Evolutionary conservation across 2,888 invertebrate species (phyloP).

Genomic region (Smittia aterrima): DNA sequence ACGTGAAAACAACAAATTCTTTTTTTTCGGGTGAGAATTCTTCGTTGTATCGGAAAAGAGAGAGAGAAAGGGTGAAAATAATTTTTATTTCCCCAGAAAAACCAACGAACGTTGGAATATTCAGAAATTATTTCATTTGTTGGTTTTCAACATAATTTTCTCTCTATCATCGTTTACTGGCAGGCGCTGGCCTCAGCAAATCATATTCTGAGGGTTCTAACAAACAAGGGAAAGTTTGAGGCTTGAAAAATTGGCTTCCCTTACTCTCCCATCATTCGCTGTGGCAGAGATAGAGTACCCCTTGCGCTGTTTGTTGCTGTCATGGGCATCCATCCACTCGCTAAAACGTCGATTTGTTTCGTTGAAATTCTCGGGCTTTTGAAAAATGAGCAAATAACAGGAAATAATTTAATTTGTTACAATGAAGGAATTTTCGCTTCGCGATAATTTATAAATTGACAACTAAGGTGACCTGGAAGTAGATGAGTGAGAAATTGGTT

Average conservation of each 20-base stretch:
- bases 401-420: constrained; percentile 40
- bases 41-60: background rate
- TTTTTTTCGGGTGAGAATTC: background rate
- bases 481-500: background rate
- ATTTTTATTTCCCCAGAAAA: background rate
- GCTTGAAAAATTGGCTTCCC: background rate
- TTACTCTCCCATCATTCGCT: constrained; percentile 4
- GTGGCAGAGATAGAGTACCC: background rate
- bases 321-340: constrained; percentile 3
- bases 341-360: constrained; percentile 26
- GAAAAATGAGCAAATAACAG: constrained; percentile 37
- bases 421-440: constrained; percentile 5
- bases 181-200: background rate
- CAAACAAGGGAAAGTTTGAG: background rate
- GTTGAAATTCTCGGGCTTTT: constrained; percentile 6
- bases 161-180: background rate
- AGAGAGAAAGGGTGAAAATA: background rate
- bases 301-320: background rate
- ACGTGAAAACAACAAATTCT: background rate
- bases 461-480: background rate
- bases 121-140: constrained; percentile 38
- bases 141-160: constrained; percentile 31
- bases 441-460: constrained; percentile 7
- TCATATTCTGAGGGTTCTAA: constrained; percentile 16
- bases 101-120: constrained; percentile 20